Percentiles rank a stretch among this genome's conserved stretches.
phyloP scores from a whole-genome alignment of 2,888 invertebrate genomes.

The Hypena proboscidalis region DNA sequence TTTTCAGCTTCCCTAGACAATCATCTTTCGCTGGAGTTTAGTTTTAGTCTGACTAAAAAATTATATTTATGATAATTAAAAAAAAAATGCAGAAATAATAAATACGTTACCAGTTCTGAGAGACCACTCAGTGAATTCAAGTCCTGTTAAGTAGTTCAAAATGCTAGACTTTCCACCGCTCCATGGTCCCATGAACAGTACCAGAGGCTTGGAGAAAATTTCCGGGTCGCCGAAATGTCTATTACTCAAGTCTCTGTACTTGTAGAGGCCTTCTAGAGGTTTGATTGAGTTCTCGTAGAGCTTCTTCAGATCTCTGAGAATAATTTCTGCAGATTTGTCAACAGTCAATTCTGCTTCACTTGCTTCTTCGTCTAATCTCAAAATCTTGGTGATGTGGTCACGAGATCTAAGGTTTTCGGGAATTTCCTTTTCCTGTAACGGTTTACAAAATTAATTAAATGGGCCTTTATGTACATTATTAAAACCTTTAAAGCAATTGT shows the following conservation, averaged over 20 bases:
- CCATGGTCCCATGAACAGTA: slow-evolving; percentile 98
- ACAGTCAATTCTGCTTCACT: slow-evolving; percentile 89
- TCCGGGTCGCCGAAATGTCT: slow-evolving; percentile 97
- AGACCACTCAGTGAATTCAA: slow-evolving; percentile 93
- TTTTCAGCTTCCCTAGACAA: no score
- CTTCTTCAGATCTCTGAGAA: slow-evolving; percentile 93
- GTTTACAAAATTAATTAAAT: no score
- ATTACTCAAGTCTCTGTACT: slow-evolving; percentile 96
- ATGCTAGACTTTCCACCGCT: slow-evolving; percentile 98
- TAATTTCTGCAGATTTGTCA: slow-evolving; percentile 90
- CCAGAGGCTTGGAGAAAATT: slow-evolving; percentile 96
- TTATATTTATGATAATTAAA: no score
- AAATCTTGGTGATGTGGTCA: slow-evolving; percentile 91
- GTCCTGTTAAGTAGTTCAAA: slow-evolving; percentile 95
- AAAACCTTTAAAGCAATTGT: no score
- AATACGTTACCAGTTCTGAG: slow-evolving; percentile 92
- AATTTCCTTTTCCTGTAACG: no score
- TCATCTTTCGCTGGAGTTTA: no score
- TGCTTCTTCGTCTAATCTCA: slow-evolving; percentile 92
- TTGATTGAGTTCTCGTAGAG: slow-evolving; percentile 95
- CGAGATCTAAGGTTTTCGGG: slow-evolving; percentile 92
- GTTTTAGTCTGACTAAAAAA: no score
- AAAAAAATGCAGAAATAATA: no score
- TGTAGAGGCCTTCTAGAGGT: slow-evolving; percentile 95
- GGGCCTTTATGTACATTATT: no score